Evolutionary conservation across 2,113 vertebrate species (phyloP).

Genomic region (Lampris incognitus): DNA sequence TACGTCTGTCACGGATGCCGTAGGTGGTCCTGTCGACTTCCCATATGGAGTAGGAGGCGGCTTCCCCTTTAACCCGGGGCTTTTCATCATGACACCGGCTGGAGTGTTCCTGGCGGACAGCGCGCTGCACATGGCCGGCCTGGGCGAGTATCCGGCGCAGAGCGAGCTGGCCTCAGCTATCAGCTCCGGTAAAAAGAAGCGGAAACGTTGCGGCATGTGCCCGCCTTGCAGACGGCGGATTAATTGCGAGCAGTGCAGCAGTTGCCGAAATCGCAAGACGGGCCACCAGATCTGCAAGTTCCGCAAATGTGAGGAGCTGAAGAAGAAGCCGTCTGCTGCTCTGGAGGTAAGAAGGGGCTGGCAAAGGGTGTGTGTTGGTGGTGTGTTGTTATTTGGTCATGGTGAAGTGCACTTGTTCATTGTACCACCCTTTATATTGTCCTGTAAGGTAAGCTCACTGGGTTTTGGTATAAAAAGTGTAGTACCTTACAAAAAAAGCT

Average conservation of each 20-base stretch:
- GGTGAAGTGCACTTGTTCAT: background rate
- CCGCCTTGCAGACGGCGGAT: slow-evolving; percentile 96
- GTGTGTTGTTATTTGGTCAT: background rate
- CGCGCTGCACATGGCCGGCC: slow-evolving; percentile 97
- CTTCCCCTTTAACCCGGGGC: slow-evolving; percentile 98
- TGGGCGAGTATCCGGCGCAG: slow-evolving; percentile 97
- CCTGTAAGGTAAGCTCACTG: background rate
- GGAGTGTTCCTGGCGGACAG: slow-evolving; percentile 98
- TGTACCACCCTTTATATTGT: background rate
- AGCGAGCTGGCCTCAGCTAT: slow-evolving; percentile 98
- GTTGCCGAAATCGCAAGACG: slow-evolving; percentile 99
- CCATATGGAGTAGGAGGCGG: slow-evolving; percentile 93
- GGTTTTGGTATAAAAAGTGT: background rate
- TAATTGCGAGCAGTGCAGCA: slow-evolving; percentile 99
- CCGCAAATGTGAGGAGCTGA: slow-evolving; percentile 99
- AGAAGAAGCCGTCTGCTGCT: slow-evolving; percentile 99
- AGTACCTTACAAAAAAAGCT: background rate
- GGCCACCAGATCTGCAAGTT: slow-evolving; percentile 99
- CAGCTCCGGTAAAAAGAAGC: slow-evolving; percentile 98
- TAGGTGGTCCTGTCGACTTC: slow-evolving; percentile 94
- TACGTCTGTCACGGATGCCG: slow-evolving; percentile 90
- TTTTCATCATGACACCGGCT: slow-evolving; percentile 99
- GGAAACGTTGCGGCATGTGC: slow-evolving; percentile 99
- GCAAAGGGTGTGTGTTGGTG: background rate
- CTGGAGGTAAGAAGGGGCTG: slow-evolving; percentile 91